Evolutionary conservation across 2,113 vertebrate genomes (phyloP), one percentile per base, ranked within the genome.

Genomic region (Morone saxatilis): DNA sequence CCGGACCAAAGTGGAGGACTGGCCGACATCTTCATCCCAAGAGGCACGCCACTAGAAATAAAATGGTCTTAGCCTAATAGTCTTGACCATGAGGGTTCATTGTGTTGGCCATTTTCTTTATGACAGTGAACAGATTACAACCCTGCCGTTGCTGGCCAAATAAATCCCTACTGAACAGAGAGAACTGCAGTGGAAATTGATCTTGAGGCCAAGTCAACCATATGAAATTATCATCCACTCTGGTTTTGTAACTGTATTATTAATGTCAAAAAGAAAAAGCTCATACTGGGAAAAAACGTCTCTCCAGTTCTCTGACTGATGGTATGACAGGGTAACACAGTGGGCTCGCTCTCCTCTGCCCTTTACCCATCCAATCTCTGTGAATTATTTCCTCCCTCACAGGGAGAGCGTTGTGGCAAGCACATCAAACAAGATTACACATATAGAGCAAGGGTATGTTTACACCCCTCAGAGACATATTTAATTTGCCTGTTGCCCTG

Each of bases 401-500:
- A 69, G 63, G 76, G 77, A 81, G 82, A 82, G 78, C 75, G 48
- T 77, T 70, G 78, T 87, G 88, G 91, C 88, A 81, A 90, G 88
- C 86, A 86, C 91, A 89, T 89, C 86, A 90, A 89, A 92, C 78
- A 83, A 90, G 83, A 91, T 91, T 94, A 92, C 89, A 88, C 87
- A 85, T 91, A 83, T 86, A 89, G 83, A 85, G 81, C 82, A 85
- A 88, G 88, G 88, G 89, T 93, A 86, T 94, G 92, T 94, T 95
- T 95, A 94, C 88, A 88, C 86, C 80, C 82, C 80, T 87, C 45
- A 16, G 86, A 90, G 85, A 91, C 89, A 84, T 89, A 85, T 92
- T 93, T 92, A 89, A 94, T 93, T 94, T 89, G 86, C 74, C 73
- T 83, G 93, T 95, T 94, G 86, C 93, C 91, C 62, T 68, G 91